Conservation (phyloP, 2,888 invertebrate species). For the Trichogramma dendrolimi region DNA sequence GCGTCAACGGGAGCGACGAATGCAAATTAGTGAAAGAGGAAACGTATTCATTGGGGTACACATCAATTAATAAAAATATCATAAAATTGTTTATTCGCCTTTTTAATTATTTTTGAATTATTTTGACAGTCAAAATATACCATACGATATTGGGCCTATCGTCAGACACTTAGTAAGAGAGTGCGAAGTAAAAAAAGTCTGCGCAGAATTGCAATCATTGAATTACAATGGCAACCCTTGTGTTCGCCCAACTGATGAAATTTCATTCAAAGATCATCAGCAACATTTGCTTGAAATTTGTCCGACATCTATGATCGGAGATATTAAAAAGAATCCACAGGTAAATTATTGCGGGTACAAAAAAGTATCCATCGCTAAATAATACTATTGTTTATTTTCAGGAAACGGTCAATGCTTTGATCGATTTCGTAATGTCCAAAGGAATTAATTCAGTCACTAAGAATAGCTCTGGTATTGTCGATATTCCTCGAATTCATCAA, state of each 20-base stretch:
- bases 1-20: no score
- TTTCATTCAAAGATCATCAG: neutral
- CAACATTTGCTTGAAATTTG: neutral
- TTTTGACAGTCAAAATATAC: no score
- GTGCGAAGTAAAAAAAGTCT: neutral
- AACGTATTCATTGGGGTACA: no score
- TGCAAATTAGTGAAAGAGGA: no score
- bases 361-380: neutral
- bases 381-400: neutral
- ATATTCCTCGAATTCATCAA: slow-evolving; percentile 29
- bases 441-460: neutral
- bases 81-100: no score
- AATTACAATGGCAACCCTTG: neutral
- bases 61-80: no score
- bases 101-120: no score
- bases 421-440: neutral
- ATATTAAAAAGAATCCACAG: neutral
- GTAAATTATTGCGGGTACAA: neutral
- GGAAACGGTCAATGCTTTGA: slow-evolving; percentile 12
- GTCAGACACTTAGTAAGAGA: no score
- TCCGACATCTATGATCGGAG: no score
- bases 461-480: slow-evolving; percentile 2
- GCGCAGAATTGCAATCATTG: neutral
- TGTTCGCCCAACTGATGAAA: neutral
- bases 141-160: no score